Evolutionary conservation across 2,888 invertebrate species (phyloP), one percentile per base, ranked within the genome.

Genomic region (Melolontha melolontha): DNA sequence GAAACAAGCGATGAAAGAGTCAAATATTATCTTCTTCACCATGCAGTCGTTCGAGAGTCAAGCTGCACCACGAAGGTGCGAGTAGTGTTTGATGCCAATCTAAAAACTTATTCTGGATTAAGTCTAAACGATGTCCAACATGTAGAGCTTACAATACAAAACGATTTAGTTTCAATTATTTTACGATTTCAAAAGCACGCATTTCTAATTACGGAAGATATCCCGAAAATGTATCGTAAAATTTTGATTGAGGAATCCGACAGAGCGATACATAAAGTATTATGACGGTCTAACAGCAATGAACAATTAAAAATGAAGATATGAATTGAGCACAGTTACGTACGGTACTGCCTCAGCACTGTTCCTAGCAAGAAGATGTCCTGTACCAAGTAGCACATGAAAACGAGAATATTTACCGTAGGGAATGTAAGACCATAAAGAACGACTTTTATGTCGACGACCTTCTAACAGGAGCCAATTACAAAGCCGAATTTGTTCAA

Each of bases 201-300:
- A 5, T 72, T 74, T 34, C 75, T 78, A 0, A 70, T 82, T 8
- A 75, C 75, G 5, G 78, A 78, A 0, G 82, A 82, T 65, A 77
- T 83, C 8, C 75, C 72, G 14, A 81, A 82, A 70, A 81, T 81
- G 78, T 81, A 78, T 66, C 71, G 79, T 0, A 79, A 80, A 68
- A 75, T 81, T 12, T 8, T 40, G 0, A 64, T 81, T 0, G 63
- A 74, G n/a, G 51, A 67, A 0, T 66, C 68, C 1, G 76, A 82
- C 52, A 59, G 75, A 16, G 41, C 74, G 12, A 74, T 76, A 5
- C 81, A 81, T 50, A 62, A 76, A 5, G 80, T 84, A 5, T 51
- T 83, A 1, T 82, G 81, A 81, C 54, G 78, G n/a, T 14, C 14
- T 10, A 54, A 55, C 22, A 57, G 71, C 2, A 27, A 72, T 47